Base-by-base conservation (phyloP, 2,113 vertebrate genomes). In the Smithornis capensis region DNA sequence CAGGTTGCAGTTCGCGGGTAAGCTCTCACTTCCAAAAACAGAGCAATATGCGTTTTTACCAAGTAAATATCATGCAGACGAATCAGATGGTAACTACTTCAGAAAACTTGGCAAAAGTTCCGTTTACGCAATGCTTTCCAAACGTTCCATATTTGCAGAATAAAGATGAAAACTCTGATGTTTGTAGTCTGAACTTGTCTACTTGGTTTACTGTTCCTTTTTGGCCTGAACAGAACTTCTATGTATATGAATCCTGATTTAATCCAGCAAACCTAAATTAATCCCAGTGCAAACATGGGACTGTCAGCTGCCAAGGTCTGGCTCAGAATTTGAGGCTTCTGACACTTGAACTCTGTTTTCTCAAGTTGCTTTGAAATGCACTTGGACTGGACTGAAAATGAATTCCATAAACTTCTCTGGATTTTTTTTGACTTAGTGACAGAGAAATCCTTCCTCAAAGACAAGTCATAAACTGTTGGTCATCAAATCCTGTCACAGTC, bases 81-180 rank as follows among this genome's bases (percentile, higher is more conserved):
- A 74, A 92, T 92, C 92, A 90, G 93, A 97, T 86, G 69, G 86
- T 52, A 91, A 96, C 90, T 94, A 85, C 87, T 95, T 97, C 93
- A 96, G 95, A 96, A 97, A 96, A 89, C 87, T 37, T 97, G 96
- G 97, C 96, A 84, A 91, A 92, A 94, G 87, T 94, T 96, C 89
- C 68, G 45, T 85, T 96, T 96, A 97, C 29, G 49, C 95, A 97
- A 97, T 65, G 95, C 94, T 96, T 97, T 97, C 97, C 97, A 97
- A 89, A 92, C 60, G 77, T 95, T 97, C 94, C 93, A 80, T 89
- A 96, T 95, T 91, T 92, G 89, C 88, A 97, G 94, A 91, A 96
- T 92, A 95, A 96, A 97, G 97, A 97, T 79, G 91, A 97, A 96
- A 94, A 91, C 63, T 95, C 96, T 95, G 67, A 84, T 94, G 74